Evolutionary conservation across 53 echinoderm and acorn worm genomes (phyloP).

Genomic region (Pentamera pediparva): DNA sequence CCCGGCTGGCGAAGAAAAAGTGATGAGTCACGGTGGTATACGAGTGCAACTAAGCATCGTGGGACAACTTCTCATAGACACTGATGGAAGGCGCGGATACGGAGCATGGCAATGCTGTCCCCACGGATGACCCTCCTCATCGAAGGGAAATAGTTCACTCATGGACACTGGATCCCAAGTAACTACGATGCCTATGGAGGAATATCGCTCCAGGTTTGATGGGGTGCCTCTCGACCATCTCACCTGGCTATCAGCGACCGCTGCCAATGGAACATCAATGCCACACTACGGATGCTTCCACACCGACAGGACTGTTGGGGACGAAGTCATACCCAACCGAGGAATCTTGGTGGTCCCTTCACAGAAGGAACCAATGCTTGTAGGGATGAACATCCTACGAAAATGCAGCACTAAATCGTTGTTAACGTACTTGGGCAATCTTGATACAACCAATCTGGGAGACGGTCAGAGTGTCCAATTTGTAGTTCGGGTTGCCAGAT

Average conservation of each 20-base stretch:
- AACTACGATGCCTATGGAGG: conserved; percentile 7
- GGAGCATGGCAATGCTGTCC: too few species aligned
- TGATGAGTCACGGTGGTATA: too few species aligned
- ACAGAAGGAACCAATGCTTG: neutral
- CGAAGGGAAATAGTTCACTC: too few species aligned
- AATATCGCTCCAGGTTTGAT: neutral
- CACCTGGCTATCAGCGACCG: conserved; percentile 9
- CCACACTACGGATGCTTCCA: conserved; percentile 19
- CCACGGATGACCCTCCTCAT: too few species aligned
- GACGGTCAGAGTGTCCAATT: neutral
- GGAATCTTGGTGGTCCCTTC: conserved; percentile 6
- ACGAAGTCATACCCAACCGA: neutral
- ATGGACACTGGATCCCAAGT: conserved; percentile 30
- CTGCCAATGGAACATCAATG: conserved; percentile 14
- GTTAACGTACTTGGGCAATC: neutral
- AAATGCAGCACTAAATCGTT: neutral
- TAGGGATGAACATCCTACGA: conserved; percentile 31
- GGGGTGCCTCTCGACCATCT: neutral
- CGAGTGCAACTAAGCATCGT: too few species aligned
- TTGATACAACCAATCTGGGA: neutral
- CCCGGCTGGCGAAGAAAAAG: too few species aligned
- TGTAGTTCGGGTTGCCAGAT: conserved; percentile 17
- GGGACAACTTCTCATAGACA: too few species aligned
- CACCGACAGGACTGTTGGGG: neutral
- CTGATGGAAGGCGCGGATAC: too few species aligned